Base-by-base conservation (phyloP, 2,888 invertebrate species). In the Ptilodon capucinus region DNA sequence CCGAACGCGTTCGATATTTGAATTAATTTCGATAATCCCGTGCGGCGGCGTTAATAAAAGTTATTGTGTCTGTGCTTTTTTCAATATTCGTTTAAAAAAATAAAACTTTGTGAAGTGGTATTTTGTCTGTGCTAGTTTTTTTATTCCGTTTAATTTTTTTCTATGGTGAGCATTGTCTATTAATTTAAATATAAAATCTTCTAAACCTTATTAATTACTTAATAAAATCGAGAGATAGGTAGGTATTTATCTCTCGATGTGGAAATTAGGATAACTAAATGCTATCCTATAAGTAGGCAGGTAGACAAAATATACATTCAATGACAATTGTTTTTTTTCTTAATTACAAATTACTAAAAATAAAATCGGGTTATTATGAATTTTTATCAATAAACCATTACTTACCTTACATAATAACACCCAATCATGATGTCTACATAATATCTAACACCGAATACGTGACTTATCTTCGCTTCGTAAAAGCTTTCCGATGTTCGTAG, bases 1-100 rank as follows among this genome's bases (percentile, higher is more conserved):
- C 64, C 63, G 65, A 71, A 65, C 70, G 70, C 60, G 65, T 49
- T 51, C 52, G 49, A 46, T 49, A 46, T 64, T 64, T 53, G 59
- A 66, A 60, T 65, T 48, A 59, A 38, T 43, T 57, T 58, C 57
- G 51, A 52, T 54, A 40, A 47, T 51, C 51, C n/a, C 42, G 46
- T 34, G 55, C 51, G 60, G 53, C 54, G 44, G 60, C n/a, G n/a
- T n/a, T n/a, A n/a, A n/a, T 51, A 47, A 54, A 44, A 51, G 54
- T 61, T 58, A 30, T 36, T 28, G 59, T 56, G 64, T 18, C 9
- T 54, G 60, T 66, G 66, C 44, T 17, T n/a, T n/a, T n/a, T n/a
- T 44, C 38, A 14, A n/a, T 44, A 45, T 48, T 50, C 40, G 6
- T 23, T 40, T 42, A 46, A 54, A 65, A 53, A 60, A 53, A n/a